phyloP scores from a whole-genome alignment of 2,888 invertebrate species.

The Sesamia inferens region DNA sequence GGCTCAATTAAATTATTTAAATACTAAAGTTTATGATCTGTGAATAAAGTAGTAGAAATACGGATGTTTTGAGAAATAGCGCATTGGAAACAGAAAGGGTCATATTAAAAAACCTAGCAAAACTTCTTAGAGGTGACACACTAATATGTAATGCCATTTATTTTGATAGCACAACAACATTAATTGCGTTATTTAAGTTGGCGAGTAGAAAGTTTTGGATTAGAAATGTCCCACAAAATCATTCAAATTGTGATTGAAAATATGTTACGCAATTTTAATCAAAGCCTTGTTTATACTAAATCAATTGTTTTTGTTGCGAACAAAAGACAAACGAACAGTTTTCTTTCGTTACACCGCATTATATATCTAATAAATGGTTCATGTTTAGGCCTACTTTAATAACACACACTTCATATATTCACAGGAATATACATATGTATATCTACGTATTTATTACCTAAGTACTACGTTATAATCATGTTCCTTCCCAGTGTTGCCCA shows the following conservation, averaged over 20 bases:
- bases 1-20: constrained; percentile 45
- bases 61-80: constrained; percentile 24
- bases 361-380: neutral
- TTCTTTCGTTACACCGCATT: neutral
- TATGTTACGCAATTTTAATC: neutral
- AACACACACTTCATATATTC: neutral
- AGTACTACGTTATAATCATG: no score
- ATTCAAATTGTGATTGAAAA: neutral
- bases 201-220: neutral
- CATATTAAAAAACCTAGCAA: neutral
- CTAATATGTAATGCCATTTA: neutral
- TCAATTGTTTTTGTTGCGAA: neutral
- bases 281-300: neutral
- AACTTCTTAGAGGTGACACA: neutral
- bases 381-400: neutral
- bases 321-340: constrained; percentile 17
- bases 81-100: neutral
- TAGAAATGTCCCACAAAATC: neutral
- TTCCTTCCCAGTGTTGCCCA: neutral
- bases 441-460: no score
- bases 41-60: constrained; percentile 3
- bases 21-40: constrained; percentile 39
- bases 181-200: neutral
- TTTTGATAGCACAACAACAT: neutral
- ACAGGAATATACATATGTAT: neutral